phyloP scores from a whole-genome alignment of 2,113 vertebrate species.

The Daboia siamensis region DNA sequence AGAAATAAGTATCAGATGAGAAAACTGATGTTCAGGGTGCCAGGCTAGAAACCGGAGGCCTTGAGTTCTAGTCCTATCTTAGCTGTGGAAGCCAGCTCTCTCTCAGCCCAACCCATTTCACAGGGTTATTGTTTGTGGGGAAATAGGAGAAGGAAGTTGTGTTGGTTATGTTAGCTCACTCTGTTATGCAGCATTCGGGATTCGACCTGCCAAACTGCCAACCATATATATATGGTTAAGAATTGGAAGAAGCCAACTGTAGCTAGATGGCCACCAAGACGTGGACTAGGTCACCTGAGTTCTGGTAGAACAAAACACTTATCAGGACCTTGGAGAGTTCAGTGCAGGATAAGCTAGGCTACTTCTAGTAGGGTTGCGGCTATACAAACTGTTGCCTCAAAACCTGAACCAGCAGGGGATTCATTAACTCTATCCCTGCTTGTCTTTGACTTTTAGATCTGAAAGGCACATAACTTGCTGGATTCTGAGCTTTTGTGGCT shows the following conservation, averaged over 20 bases:
- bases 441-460: not conserved
- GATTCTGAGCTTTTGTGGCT: not conserved
- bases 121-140: too few species aligned
- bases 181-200: too few species aligned
- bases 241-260: not conserved
- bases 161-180: too few species aligned
- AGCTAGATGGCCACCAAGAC: not conserved
- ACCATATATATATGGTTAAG: not conserved
- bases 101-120: too few species aligned
- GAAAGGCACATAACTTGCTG: not conserved
- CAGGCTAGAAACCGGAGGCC: too few species aligned
- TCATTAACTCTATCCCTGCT: not conserved
- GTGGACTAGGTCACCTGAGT: not conserved
- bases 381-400: not conserved
- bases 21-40: not conserved
- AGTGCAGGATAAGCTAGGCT: not conserved
- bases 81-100: too few species aligned
- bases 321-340: not conserved
- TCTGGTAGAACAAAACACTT: not conserved
- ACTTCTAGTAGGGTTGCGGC: not conserved
- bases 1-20: not conserved
- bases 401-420: not conserved
- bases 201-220: too few species aligned
- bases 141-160: too few species aligned
- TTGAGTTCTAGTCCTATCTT: too few species aligned